A percentile compares a stretch with the other conserved stretches of the same genome.
Conservation (phyloP, 1,140 invertebrate genomes). For the Papilio aristodemus region DNA sequence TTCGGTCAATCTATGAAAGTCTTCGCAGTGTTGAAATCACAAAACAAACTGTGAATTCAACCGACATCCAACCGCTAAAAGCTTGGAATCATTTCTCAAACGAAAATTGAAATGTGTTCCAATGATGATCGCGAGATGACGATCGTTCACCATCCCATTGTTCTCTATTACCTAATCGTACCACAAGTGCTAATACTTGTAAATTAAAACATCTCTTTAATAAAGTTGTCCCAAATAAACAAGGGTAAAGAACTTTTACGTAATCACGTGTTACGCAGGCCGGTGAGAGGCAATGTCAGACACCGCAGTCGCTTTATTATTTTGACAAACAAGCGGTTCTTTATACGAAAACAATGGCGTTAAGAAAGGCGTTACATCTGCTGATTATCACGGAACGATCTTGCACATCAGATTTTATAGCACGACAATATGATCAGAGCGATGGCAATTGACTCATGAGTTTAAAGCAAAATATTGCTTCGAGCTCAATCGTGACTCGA, state of each 20-base stretch:
- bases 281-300: slow-evolving; percentile 78
- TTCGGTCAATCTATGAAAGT: slow-evolving; percentile 37
- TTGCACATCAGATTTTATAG: not conserved
- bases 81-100: slow-evolving; percentile 54
- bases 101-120: slow-evolving; percentile 56
- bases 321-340: slow-evolving; percentile 62
- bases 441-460: not conserved
- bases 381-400: slow-evolving; percentile 26
- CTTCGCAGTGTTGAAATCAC: slow-evolving; percentile 42
- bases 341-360: slow-evolving; percentile 47
- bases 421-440: not conserved
- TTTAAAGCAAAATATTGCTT: not conserved
- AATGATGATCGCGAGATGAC: slow-evolving; percentile 44
- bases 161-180: slow-evolving; percentile 52
- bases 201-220: slow-evolving; percentile 74
- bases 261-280: slow-evolving; percentile 69
- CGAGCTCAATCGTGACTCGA: not conserved
- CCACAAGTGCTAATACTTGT: slow-evolving; percentile 61
- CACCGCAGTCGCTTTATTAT: slow-evolving; percentile 59
- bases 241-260: slow-evolving; percentile 78
- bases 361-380: slow-evolving; percentile 29
- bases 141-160: slow-evolving; percentile 37
- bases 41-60: slow-evolving; percentile 45
- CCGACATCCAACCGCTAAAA: slow-evolving; percentile 51
- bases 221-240: slow-evolving; percentile 75